Base-by-base conservation (phyloP, 2,888 invertebrate species). In the Agrochola circellaris region DNA sequence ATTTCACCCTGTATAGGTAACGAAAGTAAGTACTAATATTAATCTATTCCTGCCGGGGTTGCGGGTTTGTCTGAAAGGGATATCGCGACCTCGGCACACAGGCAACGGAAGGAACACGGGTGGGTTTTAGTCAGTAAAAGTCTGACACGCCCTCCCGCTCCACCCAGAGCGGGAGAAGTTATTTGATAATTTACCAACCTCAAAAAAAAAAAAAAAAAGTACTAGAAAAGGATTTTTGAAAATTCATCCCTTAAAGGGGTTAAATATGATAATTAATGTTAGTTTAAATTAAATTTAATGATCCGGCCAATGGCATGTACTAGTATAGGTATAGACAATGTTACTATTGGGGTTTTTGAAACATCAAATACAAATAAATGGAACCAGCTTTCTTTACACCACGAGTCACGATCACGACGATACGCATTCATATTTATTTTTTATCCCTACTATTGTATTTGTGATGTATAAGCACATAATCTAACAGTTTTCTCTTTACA, bases 341-440 rank as follows among this genome's bases (percentile, higher is more conserved):
- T 54, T 73, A 56, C 54, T 48, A 73, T 62, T 74, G 73, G 30
- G 78, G 75, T 38, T 38, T 38, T 38, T 38, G 7, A 66, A 75
- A 75, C 62, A 73, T 71, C 51, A 11, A 70, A 73, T 26, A 77
- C 67, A 74, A 78, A 73, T 75, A n/a, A n/a, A 79, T 70, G 48
- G 70, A 69, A 80, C 58, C 30, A 23, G 23, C 76, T 81, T 83
- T 86, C 87, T 80, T 73, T n/a, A 62, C 20, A 66, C 45, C 66
- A 42, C 51, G n/a, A 67, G 26, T 81, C 77, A 81, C 73, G 69
- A 62, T 66, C 45, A 73, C 62, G 70, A 65, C 42, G 64, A 67
- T 48, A 61, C 45, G 15, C 48, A 67, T 76, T 69, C 13, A 69
- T 61, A 75, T 67, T 73, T 62, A 72, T 51, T 82, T 45, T 34